Percentiles rank a stretch among this genome's conserved stretches.
Evolutionary conservation across 2,797 vertebrate species (phyloP).

Genomic region (Danio albolineatus): DNA sequence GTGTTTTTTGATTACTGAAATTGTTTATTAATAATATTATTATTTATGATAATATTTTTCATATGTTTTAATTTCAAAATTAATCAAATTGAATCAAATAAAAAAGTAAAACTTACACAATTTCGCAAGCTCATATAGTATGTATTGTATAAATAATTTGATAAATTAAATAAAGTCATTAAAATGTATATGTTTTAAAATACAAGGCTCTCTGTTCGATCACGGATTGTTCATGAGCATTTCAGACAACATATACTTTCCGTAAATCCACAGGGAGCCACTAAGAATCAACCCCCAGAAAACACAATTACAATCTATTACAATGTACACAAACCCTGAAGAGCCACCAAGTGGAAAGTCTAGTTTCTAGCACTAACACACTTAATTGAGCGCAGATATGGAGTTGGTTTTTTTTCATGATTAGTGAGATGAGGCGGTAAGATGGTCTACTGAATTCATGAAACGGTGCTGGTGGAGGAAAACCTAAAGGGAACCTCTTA

Average conservation of each 20-base stretch:
- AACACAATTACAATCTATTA: neutral
- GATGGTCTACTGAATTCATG: conserved; percentile 7
- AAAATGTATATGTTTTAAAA: too few relatives aligned
- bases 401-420: neutral
- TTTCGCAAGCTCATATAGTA: too few relatives aligned
- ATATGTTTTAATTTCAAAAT: too few relatives aligned
- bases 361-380: neutral
- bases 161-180: too few relatives aligned
- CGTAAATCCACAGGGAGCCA: neutral
- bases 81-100: too few relatives aligned
- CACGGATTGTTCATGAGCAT: neutral
- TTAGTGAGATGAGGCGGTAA: neutral
- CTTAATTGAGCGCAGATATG: neutral
- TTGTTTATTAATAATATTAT: too few relatives aligned
- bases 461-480: neutral
- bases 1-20: too few relatives aligned
- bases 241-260: neutral
- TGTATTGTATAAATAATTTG: too few relatives aligned
- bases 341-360: neutral
- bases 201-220: too few relatives aligned
- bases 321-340: neutral
- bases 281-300: neutral
- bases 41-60: too few relatives aligned
- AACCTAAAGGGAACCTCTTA: neutral
- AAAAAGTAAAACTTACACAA: too few relatives aligned